These are phyloP conservation scores for Epinephelus cyanopodus DNA, from an alignment of 2,113 vertebrate species.

Conservation along the genomic window DNA sequence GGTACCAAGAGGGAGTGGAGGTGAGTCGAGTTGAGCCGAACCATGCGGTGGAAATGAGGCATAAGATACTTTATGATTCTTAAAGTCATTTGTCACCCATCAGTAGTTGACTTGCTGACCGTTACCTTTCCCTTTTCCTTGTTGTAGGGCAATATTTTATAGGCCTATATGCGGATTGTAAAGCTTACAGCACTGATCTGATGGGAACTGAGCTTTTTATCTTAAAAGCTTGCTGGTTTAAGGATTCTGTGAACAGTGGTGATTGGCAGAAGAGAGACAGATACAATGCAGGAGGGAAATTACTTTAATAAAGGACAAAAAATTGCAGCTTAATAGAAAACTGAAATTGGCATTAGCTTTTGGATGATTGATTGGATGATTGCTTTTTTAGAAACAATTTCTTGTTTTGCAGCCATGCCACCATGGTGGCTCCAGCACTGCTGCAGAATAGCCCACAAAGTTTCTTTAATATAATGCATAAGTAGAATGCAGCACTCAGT, in stretches of 20 bases:
- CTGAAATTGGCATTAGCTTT: neutral
- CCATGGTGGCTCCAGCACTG: neutral
- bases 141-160: neutral
- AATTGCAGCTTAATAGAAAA: neutral
- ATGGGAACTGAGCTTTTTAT: neutral
- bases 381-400: neutral
- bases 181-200: constrained; percentile 1
- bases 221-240: neutral
- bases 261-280: neutral
- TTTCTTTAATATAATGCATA: too few species aligned
- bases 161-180: neutral
- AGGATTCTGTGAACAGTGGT: neutral
- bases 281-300: neutral
- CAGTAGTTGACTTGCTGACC: neutral
- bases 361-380: neutral
- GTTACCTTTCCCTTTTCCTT: neutral
- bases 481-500: too few species aligned
- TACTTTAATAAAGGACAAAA: neutral
- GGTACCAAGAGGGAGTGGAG: too few species aligned
- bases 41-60: too few species aligned
- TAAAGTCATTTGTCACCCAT: neutral
- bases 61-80: neutral
- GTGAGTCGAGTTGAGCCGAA: too few species aligned
- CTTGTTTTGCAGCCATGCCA: neutral
- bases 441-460: too few species aligned